Conservation (phyloP, 2,888 invertebrate species). For the Cabera pusaria region DNA sequence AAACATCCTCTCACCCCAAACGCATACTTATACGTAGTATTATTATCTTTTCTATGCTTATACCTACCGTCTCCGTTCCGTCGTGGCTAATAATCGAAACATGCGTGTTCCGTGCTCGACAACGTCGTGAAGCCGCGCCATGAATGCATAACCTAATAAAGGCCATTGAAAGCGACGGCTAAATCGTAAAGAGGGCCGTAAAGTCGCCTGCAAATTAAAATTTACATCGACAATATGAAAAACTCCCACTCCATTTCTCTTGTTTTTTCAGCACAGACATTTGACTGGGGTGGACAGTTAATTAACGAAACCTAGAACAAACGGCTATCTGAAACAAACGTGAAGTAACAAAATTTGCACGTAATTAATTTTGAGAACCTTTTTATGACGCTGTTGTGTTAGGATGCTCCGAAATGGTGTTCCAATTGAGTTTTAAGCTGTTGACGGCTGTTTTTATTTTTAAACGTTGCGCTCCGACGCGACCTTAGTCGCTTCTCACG, state of each 20-base stretch:
- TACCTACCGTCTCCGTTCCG: too few species aligned
- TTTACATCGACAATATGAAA: slow-evolving; percentile 81
- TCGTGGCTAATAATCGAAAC: too few species aligned
- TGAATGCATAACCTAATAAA: slow-evolving; percentile 76
- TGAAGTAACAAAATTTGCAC: slow-evolving; percentile 41
- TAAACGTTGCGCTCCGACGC: too few species aligned
- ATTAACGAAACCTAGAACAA: slow-evolving; percentile 74
- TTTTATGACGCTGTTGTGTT: slow-evolving; percentile 25
- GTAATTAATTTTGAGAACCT: slow-evolving; percentile 39
- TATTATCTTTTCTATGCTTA: too few species aligned
- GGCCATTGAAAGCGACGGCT: slow-evolving; percentile 69
- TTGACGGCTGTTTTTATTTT: background rate
- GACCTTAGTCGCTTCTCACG: too few species aligned
- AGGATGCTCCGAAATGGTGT: slow-evolving; percentile 4
- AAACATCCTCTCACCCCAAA: too few species aligned
- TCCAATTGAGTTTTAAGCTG: slow-evolving; percentile 5
- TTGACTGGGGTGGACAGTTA: slow-evolving; percentile 75
- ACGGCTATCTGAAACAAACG: slow-evolving; percentile 58
- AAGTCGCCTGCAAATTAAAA: slow-evolving; percentile 81
- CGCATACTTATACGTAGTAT: too few species aligned
- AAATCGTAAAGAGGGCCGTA: slow-evolving; percentile 79
- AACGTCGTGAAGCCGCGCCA: slow-evolving; percentile 50
- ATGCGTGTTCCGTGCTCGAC: slow-evolving; percentile 27
- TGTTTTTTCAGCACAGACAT: slow-evolving; percentile 65
- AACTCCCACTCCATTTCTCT: slow-evolving; percentile 68